Evolutionary conservation across 2,888 invertebrate species (phyloP), one percentile per base, ranked within the genome.

Genomic region (Epinotia nisella): DNA sequence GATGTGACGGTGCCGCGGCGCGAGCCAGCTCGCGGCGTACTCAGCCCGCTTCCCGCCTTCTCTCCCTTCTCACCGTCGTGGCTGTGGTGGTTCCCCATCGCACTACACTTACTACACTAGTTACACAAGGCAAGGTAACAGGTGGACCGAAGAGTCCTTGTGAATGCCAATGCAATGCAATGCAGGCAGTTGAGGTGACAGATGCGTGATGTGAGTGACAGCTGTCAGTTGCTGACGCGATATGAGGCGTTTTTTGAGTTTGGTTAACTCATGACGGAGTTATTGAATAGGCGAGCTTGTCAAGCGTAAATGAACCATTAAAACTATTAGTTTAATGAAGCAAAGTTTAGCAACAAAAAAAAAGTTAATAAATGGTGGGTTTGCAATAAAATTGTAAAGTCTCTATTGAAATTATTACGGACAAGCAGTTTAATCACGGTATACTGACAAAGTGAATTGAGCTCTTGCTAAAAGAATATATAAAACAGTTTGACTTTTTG

Each of bases 1-100:
- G 84, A 59, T 19, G 65, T 60, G 60, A 69, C 11, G 21, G 95
- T 89, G 45, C 94, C 94, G 78, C 94, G 92, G 65, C 90, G 90
- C 0, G 90, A 94, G 58, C 84, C 82, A 83, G 70, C 94, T 80
- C 87, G 87, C 78, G 89, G 94, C 74, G 90, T 91, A 77, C 86
- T 92, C 49, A 84, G 78, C 0, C 90, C 91, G 76, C 90, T 90
- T 51, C 89, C 89, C 7, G 75, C 76, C n/a, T 87, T 87, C 11
- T 80, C 83, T 15, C 78, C 82, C 5, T 76, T 79, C 74, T 87
- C 88, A 9, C 76, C 60, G 55, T 90, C 92, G 76, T 90, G 92
- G 78, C 91, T 92, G 67, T 88, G 88, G 75, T 93, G 90, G 74
- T 81, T 87, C 15, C 93, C 93, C 93, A 93, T 93, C 70, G 76